Evolutionary conservation across 2,797 vertebrate genomes (phyloP).

Genomic region (Phoxinus dragarum): DNA sequence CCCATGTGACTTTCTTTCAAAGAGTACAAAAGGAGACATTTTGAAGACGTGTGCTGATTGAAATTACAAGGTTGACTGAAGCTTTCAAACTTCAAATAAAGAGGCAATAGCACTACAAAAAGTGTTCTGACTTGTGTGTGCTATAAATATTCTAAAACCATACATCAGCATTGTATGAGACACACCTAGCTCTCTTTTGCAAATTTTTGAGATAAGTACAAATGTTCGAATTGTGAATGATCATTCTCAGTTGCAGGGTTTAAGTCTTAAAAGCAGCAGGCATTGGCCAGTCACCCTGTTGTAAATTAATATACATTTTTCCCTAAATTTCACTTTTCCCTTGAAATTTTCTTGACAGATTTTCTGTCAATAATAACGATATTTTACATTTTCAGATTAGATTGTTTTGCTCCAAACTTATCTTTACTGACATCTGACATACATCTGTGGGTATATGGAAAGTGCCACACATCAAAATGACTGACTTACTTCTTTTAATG

Average conservation of each 20-base stretch:
- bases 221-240: background rate
- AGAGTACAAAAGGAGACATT: background rate
- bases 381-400: slow-evolving; percentile 18
- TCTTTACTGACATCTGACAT: slow-evolving; percentile 25
- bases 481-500: slow-evolving; percentile 48
- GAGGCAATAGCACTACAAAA: background rate
- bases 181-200: background rate
- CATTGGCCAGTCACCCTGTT: background rate
- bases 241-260: background rate
- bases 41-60: background rate
- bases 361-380: background rate
- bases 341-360: slow-evolving; percentile 9
- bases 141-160: background rate
- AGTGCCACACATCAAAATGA: slow-evolving; percentile 36
- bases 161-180: background rate
- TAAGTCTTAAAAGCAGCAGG: background rate
- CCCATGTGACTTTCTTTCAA: background rate
- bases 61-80: background rate
- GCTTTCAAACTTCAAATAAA: background rate
- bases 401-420: slow-evolving; percentile 20
- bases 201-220: background rate
- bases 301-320: background rate
- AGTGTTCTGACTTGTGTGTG: background rate
- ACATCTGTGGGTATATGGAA: slow-evolving; percentile 23
- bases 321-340: background rate